Base-by-base conservation (phyloP, 1,140 invertebrate species). In the Ephestia elutella region DNA sequence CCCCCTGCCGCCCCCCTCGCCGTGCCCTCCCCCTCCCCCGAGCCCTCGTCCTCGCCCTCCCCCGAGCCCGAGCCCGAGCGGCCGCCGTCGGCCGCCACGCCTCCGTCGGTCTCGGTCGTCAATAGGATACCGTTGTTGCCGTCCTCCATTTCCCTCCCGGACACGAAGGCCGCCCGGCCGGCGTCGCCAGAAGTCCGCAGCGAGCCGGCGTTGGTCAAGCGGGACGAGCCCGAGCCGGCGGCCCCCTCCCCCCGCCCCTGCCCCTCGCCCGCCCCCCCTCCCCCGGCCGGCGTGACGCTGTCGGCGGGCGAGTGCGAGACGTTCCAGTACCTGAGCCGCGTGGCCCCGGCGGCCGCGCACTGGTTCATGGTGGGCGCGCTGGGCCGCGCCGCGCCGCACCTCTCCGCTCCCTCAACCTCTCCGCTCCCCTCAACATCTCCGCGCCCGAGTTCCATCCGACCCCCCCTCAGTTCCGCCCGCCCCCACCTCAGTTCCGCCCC, bases 331-430 rank as follows among this genome's bases (percentile, higher is more conserved):
- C 66, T 80, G 56, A 68, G 68, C 44, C 35, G 44, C 13, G 60
- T 75, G 17, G 65, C 72, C 61, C 58, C 69, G 13, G 51, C 10
- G 35, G 66, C 64, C 28, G 80, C 74, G 50, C 73, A 76, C 54
- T 64, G 68, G 38, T 79, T 65, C 66, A 76, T 80, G 73, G 21
- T 64, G 57, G 59, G 69, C 51, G 68, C 65, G 59, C 57, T 61
- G 49, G 50, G 50, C 56, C 50, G 55, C 57, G 60, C 59, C 49
- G 18, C 63, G 13, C 48, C 59, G 11, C 17, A 51, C 8, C 57
- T 17, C 19, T 32, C 54, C 18, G 10, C n/a, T 28, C n/a, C n/a
- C n/a, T n/a, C n/a, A n/a, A n/a, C n/a, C n/a, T n/a, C n/a, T 11
- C 21, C 9, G 54, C 38, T 53, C 18, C 13, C n/a, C 15, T 32